Base-by-base conservation (phyloP, 1,140 invertebrate genomes). In the Chlorops oryzae region DNA sequence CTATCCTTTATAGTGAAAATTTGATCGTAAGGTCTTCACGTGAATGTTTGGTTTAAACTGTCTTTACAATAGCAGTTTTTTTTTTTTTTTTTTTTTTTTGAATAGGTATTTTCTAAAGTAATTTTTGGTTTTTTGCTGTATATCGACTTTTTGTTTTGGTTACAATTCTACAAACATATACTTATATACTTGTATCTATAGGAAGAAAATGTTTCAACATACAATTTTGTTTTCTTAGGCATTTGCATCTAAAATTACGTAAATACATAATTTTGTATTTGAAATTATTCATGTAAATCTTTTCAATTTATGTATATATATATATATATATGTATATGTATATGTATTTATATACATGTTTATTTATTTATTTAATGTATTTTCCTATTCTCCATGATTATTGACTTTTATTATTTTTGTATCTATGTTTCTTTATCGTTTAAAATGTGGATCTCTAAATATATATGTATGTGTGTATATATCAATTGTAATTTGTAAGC, bases 241-340 rank as follows among this genome's bases (percentile, higher is more conserved):
- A 9, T 32, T 32, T n/a, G 27, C 27, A 32, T 32, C 7, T 32
- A 32, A n/a, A n/a, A n/a, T 32, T 32, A 9, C n/a, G 27, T 32
- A 9, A 9, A 7, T 32, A 32, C n/a, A 13, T 32, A 7, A 9
- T 32, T 32, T 32, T 32, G 7, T 32, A 9, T 32, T 39, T 39
- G 15, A 39, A 39, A 39, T 9, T 9, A n/a, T 39, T 9, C 6
- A 39, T n/a, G 9, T 39, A 20, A n/a, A 10, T 39, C 9, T 7
- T 39, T 39, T 39, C 18, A 10, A 17, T 39, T 39, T 39, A 39
- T 39, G 12, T 39, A 39, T n/a, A 39, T 39, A 20, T 39, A 39
- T n/a, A 39, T 39, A 13, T 39, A 39, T 17, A 20, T 39, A 39
- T 39, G 7, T 39, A 20, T 39, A 39, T 39, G 17, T 39, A 39